Conservation (phyloP, 2,797 vertebrate species). For the Acrocephalus scirpaceus region DNA sequence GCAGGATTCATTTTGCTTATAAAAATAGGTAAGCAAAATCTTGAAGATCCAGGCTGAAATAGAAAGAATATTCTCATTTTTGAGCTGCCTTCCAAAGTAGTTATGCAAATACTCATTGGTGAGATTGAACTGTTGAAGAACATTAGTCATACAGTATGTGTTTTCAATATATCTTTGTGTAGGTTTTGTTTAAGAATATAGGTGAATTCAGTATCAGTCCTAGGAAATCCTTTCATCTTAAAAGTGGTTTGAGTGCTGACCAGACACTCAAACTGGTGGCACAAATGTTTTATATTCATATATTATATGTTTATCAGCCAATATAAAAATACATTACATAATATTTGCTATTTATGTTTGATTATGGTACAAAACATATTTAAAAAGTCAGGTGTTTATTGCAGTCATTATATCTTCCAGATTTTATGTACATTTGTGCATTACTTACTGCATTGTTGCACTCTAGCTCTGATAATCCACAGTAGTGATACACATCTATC, state of each 20-base stretch:
- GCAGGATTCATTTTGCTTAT: neutral
- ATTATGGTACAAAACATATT: accelerated
- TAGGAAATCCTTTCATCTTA: neutral
- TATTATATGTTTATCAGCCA: neutral
- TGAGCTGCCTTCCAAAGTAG: neutral
- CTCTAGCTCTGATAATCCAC: neutral
- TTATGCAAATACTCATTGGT: neutral
- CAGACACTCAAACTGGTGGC: neutral
- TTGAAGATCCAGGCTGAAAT: neutral
- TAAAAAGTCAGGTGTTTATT: neutral
- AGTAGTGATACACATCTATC: neutral
- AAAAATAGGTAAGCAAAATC: neutral
- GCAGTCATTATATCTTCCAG: accelerated
- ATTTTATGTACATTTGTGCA: neutral
- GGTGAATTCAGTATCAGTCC: neutral
- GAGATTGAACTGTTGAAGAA: neutral
- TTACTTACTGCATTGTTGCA: neutral
- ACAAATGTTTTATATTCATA: neutral
- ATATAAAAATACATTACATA: neutral
- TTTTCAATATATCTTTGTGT: neutral
- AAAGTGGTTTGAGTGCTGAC: neutral
- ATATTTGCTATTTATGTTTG: neutral
- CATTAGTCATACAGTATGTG: neutral
- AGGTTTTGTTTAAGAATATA: neutral
- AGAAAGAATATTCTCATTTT: neutral